Evolutionary conservation across 2,797 vertebrate genomes (phyloP).

Genomic region (Myripristis murdjan): DNA sequence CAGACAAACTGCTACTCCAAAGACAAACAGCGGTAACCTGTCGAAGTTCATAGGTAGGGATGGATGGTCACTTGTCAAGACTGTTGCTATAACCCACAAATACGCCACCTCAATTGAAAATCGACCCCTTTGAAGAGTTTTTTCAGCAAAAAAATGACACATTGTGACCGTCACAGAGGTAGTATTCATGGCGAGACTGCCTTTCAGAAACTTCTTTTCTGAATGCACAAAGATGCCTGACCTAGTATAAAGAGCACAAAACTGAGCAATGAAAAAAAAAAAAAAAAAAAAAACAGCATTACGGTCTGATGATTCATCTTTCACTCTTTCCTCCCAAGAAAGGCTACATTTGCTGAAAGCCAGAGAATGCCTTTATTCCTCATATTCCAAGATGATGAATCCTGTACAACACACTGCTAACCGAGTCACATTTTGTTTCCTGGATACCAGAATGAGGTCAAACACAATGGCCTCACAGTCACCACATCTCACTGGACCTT

Average conservation of each 20-base stretch:
- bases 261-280: background rate
- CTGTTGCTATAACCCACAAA: background rate
- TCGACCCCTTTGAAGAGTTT: background rate
- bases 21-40: too few relatives aligned
- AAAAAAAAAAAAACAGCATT: too few relatives aligned
- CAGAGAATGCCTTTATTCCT: background rate
- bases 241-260: background rate
- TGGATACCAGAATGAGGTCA: background rate
- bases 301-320: too few relatives aligned
- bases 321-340: background rate
- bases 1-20: too few relatives aligned
- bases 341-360: background rate
- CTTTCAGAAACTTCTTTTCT: background rate
- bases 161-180: background rate
- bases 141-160: background rate
- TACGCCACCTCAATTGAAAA: background rate
- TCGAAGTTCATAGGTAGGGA: too few relatives aligned
- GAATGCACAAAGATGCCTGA: background rate
- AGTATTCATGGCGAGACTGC: background rate
- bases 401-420: background rate
- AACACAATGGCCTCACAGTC: constrained; percentile 3
- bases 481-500: background rate
- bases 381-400: constrained; percentile 1
- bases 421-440: constrained; percentile 1
- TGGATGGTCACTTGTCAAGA: too few relatives aligned